phyloP scores from a whole-genome alignment of 2,888 invertebrate genomes.

The Cactoblastis cactorum region DNA sequence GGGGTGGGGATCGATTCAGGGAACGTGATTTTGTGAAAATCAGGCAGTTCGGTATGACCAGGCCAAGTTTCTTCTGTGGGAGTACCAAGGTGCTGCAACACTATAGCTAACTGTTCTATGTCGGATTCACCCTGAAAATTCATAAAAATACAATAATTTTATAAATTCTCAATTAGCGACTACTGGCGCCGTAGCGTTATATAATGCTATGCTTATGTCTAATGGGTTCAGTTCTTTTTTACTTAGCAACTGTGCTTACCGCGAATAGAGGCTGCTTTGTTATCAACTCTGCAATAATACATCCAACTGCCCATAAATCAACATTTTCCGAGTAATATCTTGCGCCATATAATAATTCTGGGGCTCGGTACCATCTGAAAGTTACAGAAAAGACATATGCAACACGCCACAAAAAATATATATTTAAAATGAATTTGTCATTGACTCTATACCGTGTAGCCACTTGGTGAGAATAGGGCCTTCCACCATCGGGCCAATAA shows the following conservation, averaged over 20 bases:
- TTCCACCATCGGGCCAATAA: slow-evolving; percentile 81
- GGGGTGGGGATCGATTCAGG: slow-evolving; percentile 88
- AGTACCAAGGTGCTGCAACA: slow-evolving; percentile 92
- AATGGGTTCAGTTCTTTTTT: too few species aligned
- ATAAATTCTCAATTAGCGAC: too few species aligned
- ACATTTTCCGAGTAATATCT: slow-evolving; percentile 92
- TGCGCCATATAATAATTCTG: slow-evolving; percentile 96
- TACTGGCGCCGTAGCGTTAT: too few species aligned
- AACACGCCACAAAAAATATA: too few species aligned
- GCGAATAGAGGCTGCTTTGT: slow-evolving; percentile 94
- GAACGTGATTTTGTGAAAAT: slow-evolving; percentile 96
- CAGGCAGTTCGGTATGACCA: slow-evolving; percentile 89
- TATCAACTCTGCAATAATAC: slow-evolving; percentile 95
- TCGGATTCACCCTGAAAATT: slow-evolving; percentile 99
- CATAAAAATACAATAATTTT: too few species aligned
- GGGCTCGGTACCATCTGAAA: slow-evolving; percentile 94
- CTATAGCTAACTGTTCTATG: slow-evolving; percentile 96
- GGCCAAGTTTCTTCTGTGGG: slow-evolving; percentile 94
- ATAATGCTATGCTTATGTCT: too few species aligned
- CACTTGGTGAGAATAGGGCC: slow-evolving; percentile 81
- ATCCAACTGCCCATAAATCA: slow-evolving; percentile 97
- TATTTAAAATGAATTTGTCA: too few species aligned
- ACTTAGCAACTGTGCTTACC: too few species aligned
- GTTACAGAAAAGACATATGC: too few species aligned
- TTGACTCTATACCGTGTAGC: slow-evolving; percentile 53